Evolutionary conservation across 64 coral and sea anemone genomes (phyloP).

Genomic region (Dendrophyllia cribrosa): DNA sequence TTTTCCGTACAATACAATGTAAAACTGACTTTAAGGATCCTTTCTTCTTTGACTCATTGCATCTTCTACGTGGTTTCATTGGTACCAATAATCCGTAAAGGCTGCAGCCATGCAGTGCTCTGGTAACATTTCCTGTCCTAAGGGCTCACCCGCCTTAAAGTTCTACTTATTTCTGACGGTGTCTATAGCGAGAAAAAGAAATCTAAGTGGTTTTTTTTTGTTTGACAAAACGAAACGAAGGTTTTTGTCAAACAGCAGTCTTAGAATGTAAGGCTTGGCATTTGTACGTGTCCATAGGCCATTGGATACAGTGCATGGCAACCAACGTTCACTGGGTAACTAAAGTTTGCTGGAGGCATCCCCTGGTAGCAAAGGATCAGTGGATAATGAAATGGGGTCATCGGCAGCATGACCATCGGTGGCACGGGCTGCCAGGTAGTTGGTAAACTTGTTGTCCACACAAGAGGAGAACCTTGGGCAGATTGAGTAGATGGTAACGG

Average conservation of each 20-base stretch:
- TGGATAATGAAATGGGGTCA: neutral
- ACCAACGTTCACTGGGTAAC: neutral
- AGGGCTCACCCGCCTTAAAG: neutral
- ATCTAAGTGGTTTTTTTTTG: neutral
- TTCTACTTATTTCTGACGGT: neutral
- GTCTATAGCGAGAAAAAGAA: neutral
- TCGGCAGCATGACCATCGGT: neutral
- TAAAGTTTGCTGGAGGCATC: neutral
- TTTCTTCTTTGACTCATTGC: too few relatives aligned
- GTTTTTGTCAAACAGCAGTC: neutral
- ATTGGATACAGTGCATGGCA: too few relatives aligned
- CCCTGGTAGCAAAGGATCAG: neutral
- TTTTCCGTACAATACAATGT: too few relatives aligned
- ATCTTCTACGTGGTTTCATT: neutral
- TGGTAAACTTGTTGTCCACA: neutral
- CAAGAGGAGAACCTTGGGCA: neutral
- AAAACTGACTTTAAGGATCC: too few relatives aligned
- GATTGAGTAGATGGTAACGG: too few relatives aligned
- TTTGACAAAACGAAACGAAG: neutral
- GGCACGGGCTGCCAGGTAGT: neutral
- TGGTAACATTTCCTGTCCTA: neutral
- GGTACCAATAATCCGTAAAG: neutral
- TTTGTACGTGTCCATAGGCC: neutral
- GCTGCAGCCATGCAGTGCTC: slow-evolving; percentile 10
- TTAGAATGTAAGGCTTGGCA: neutral